These are phyloP conservation scores for Galaxea fascicularis DNA, from an alignment of 92 coral and sea anemone species.

Conservation along the genomic window DNA sequence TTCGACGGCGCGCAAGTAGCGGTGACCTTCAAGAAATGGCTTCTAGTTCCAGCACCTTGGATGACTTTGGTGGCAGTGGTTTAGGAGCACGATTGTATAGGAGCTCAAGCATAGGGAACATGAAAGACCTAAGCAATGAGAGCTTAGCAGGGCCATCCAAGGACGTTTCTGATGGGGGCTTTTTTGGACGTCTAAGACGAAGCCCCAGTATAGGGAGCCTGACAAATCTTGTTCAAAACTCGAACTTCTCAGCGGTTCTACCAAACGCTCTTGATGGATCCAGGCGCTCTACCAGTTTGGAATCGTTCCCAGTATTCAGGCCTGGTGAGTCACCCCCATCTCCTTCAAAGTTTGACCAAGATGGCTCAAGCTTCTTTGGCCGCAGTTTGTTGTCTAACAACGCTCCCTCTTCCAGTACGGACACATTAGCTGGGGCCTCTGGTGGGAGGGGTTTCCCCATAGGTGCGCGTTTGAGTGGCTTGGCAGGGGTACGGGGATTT, in stretches of 20 bases:
- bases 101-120: conserved; percentile 89
- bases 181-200: conserved; percentile 85
- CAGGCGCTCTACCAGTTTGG: conserved; percentile 86
- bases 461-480: conserved; percentile 78
- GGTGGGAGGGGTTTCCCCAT: conserved; percentile 60
- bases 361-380: conserved; percentile 65
- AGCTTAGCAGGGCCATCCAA: conserved; percentile 37
- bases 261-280: conserved; percentile 63
- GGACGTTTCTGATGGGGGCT: conserved; percentile 65
- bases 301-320: conserved; percentile 69
- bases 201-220: conserved; percentile 89
- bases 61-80: conserved; percentile 27
- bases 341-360: conserved; percentile 82
- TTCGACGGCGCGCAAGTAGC: conserved; percentile 93
- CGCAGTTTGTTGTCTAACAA: conserved; percentile 8
- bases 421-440: conserved; percentile 42
- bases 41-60: conserved; percentile 36
- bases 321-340: conserved; percentile 93
- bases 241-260: conserved; percentile 60
- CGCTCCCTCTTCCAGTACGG: conserved; percentile 42
- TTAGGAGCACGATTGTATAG: conserved; percentile 67
- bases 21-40: conserved; percentile 85
- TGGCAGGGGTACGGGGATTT: conserved; percentile 88
- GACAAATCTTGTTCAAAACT: conserved; percentile 76
- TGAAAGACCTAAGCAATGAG: conserved; percentile 79